A percentile compares a stretch with the other conserved stretches of the same genome.
Evolutionary conservation across 2,113 vertebrate species (phyloP).

Genomic region (Amazona guildingii): DNA sequence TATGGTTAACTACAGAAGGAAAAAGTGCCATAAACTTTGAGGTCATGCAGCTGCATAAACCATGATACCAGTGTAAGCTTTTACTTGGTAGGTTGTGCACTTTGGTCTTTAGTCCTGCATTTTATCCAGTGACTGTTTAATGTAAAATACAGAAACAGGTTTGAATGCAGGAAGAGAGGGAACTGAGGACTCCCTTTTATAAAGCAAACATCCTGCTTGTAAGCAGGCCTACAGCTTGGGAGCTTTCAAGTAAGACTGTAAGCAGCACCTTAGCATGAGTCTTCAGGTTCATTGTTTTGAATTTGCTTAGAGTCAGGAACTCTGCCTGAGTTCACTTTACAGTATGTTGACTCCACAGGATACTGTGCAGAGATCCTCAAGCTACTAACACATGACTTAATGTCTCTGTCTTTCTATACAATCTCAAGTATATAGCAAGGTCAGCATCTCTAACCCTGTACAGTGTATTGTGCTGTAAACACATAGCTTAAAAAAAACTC

Average conservation of each 20-base stretch:
- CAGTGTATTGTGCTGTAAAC: neutral
- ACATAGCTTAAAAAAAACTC: neutral
- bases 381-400: neutral
- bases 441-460: neutral
- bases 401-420: neutral
- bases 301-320: neutral
- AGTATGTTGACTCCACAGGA: neutral
- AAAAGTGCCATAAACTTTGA: neutral
- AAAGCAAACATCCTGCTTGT: neutral
- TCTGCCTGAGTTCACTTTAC: neutral
- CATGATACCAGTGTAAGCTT: neutral
- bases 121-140: neutral
- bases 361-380: neutral
- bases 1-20: neutral
- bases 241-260: neutral
- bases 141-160: neutral
- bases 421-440: neutral
- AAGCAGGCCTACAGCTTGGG: neutral
- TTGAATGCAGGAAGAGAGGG: neutral
- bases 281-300: neutral
- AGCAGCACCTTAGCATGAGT: neutral
- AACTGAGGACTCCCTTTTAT: neutral
- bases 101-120: neutral
- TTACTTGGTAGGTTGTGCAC: neutral
- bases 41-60: neutral